These are phyloP conservation scores for Leptinotarsa rubiginosa DNA, from an alignment of 2,888 invertebrate genomes.

Conservation along the genomic window DNA sequence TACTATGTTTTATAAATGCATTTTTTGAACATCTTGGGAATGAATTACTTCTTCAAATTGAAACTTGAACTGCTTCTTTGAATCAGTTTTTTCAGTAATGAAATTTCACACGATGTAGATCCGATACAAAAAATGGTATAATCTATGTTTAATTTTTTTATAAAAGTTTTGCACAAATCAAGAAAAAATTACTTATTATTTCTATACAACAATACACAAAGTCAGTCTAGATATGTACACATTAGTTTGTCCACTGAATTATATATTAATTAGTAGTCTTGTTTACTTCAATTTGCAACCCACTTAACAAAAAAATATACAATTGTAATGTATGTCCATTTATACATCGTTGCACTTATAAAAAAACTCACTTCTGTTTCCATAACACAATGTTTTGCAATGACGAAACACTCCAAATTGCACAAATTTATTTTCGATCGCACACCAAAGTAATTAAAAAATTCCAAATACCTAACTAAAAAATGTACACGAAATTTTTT, in stretches of 20 bases:
- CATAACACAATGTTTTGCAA: conserved; percentile 31
- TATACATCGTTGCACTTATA: conserved; percentile 34
- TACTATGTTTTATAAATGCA: conserved; percentile 11
- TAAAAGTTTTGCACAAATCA: conserved; percentile 44
- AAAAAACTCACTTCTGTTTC: conserved; percentile 30
- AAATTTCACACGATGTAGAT: conserved; percentile 27
- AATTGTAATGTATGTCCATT: conserved; percentile 34
- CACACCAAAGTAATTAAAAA: conserved; percentile 1
- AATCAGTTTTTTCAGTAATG: conserved; percentile 30
- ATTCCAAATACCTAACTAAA: conserved; percentile 17
- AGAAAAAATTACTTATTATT: conserved; percentile 41
- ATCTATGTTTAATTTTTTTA: conserved; percentile 41
- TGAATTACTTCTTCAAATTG: neutral
- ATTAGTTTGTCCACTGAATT: conserved; percentile 52
- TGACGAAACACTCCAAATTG: conserved; percentile 35
- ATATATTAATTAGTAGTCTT: conserved; percentile 45
- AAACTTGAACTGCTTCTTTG: conserved; percentile 29
- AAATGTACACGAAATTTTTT: neutral
- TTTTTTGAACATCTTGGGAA: conserved; percentile 1
- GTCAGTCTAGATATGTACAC: conserved; percentile 61
- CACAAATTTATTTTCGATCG: conserved; percentile 28
- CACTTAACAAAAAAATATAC: conserved; percentile 31
- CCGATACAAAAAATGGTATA: conserved; percentile 42
- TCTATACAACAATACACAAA: conserved; percentile 59
- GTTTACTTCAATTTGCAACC: conserved; percentile 36